Percentiles rank a stretch among this genome's conserved stretches.
phyloP scores from a whole-genome alignment of 2,888 invertebrate species.

The Hirtodrosophila alboralis region DNA sequence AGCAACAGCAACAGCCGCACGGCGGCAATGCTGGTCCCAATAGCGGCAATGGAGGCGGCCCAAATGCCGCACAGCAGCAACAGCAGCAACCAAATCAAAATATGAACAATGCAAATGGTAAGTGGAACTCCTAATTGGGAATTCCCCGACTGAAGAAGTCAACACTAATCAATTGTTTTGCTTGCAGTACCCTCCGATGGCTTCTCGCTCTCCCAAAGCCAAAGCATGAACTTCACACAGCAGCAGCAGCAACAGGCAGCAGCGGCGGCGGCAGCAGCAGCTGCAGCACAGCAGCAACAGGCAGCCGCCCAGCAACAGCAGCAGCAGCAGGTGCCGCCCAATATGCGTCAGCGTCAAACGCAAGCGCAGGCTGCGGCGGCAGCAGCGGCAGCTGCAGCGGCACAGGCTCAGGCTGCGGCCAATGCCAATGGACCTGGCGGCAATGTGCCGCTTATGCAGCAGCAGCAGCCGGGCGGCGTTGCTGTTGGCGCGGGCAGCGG shows the following conservation, averaged over 20 bases:
- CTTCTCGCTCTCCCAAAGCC: conserved; percentile 92
- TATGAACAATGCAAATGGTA: conserved; percentile 83
- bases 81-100: conserved; percentile 83
- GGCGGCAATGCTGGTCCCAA: conserved; percentile 62
- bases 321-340: conserved; percentile 85
- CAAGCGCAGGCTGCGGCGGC: conserved; percentile 82
- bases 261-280: conserved; percentile 85
- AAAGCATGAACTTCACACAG: conserved; percentile 93
- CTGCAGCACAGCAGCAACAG: conserved; percentile 81
- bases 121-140: conserved; percentile 22
- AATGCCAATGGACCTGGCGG: conserved; percentile 73
- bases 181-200: conserved; percentile 82
- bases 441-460: conserved; percentile 65
- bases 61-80: conserved; percentile 82
- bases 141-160: too few relatives aligned
- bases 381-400: conserved; percentile 84
- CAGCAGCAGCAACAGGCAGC: conserved; percentile 87
- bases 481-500: conserved; percentile 44
- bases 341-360: conserved; percentile 82
- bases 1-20: conserved; percentile 68
- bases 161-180: not conserved
- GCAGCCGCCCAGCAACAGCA: conserved; percentile 84
- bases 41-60: conserved; percentile 76
- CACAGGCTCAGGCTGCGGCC: conserved; percentile 82
- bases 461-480: conserved; percentile 51